Percentiles rank a stretch among this genome's conserved stretches.
Evolutionary conservation across 2,113 vertebrate species (phyloP).

Genomic region (Sus scrofa): DNA sequence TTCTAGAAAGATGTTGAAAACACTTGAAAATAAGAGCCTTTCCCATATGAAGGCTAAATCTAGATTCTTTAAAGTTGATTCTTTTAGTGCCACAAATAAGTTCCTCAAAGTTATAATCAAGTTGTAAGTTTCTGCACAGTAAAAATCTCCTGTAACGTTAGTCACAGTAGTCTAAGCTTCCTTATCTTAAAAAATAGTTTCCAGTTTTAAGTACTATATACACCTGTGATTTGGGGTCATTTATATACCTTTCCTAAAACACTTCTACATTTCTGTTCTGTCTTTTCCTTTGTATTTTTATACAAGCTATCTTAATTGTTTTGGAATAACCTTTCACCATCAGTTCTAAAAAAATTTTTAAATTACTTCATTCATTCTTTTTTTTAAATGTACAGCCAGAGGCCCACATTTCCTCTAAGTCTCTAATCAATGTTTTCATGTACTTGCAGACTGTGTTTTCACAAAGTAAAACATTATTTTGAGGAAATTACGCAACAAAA

Average conservation of each 20-base stretch:
- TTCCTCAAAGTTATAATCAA: constrained; percentile 16
- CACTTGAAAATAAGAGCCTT: constrained; percentile 40
- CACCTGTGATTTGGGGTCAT: neutral
- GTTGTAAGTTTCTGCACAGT: neutral
- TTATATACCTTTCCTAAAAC: neutral
- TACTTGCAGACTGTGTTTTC: constrained; percentile 48
- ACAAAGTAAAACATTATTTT: constrained; percentile 48
- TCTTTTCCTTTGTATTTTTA: neutral
- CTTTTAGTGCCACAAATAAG: neutral
- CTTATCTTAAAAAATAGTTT: neutral
- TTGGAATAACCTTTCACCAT: neutral
- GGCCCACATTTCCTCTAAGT: neutral
- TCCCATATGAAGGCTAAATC: constrained; percentile 5
- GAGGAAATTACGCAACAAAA: constrained; percentile 35
- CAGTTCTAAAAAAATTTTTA: neutral
- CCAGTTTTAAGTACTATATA: neutral
- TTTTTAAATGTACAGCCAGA: neutral
- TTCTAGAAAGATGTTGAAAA: constrained; percentile 37
- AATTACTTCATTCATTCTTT: neutral
- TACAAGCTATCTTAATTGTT: neutral
- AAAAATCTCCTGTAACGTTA: neutral
- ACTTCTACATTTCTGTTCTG: neutral
- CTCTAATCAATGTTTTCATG: neutral
- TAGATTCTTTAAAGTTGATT: constrained; percentile 29
- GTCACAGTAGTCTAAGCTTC: neutral